phyloP scores from a whole-genome alignment of 2,888 invertebrate species.

The Melanophora roralis region DNA sequence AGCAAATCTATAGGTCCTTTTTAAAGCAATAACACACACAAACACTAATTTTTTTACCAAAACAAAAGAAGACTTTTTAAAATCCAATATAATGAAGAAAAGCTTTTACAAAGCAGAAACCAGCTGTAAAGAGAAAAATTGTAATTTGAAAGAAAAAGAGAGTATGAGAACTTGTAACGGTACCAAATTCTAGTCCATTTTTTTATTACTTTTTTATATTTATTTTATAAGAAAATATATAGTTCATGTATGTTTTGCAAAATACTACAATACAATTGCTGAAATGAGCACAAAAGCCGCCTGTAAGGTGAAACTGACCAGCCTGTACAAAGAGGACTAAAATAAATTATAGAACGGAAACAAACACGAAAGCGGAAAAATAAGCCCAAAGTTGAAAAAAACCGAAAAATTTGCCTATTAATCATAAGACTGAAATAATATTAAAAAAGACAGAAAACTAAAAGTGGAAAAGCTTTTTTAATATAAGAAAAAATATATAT shows the following conservation, averaged over 20 bases:
- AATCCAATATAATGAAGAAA: neutral
- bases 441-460: neutral
- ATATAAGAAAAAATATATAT: no score
- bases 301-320: conserved; percentile 16
- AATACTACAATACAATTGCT: conserved; percentile 31
- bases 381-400: neutral
- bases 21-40: neutral
- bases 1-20: conserved; percentile 55
- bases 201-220: neutral
- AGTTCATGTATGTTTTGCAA: conserved; percentile 36
- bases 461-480: neutral
- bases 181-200: conserved; percentile 19
- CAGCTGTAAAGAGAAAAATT: no score
- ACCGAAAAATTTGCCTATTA: conserved; percentile 33
- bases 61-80: no score
- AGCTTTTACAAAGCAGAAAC: conserved; percentile 25
- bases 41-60: conserved; percentile 11
- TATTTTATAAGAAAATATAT: conserved; percentile 27
- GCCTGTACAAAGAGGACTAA: neutral
- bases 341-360: conserved; percentile 26
- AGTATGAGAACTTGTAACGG: neutral
- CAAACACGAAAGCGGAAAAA: conserved; percentile 37
- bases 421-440: conserved; percentile 7
- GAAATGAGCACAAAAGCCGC: conserved; percentile 55
- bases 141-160: neutral